Conservation (phyloP, 1,140 invertebrate species). For the Pinna nobilis region DNA sequence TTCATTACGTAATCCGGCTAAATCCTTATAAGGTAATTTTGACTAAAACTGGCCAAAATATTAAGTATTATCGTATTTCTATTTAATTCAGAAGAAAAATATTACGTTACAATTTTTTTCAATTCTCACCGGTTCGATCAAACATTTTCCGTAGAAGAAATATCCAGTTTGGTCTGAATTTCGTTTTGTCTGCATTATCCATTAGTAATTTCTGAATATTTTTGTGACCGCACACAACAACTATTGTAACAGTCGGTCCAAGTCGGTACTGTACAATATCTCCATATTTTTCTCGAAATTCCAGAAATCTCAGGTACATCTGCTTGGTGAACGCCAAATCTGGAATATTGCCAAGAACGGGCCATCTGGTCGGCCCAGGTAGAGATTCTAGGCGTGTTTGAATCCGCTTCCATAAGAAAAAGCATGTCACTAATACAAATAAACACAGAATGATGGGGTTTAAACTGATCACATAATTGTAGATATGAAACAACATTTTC, state of each 20-base stretch:
- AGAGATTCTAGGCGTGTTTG: slow-evolving; percentile 4
- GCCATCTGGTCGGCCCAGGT: slow-evolving; percentile 32
- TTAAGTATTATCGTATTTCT: no score
- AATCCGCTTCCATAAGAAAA: slow-evolving; percentile 6
- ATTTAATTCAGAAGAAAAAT: no score
- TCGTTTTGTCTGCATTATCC: slow-evolving; percentile 17
- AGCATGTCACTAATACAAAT: slow-evolving; percentile 10
- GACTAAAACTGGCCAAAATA: no score
- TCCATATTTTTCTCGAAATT: slow-evolving; percentile 32
- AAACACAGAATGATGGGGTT: slow-evolving; percentile 14
- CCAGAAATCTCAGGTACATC: slow-evolving; percentile 20
- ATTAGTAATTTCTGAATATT: slow-evolving; percentile 24
- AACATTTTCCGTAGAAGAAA: slow-evolving; percentile 33
- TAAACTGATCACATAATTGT: not conserved
- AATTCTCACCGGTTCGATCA: slow-evolving; percentile 30
- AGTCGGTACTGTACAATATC: slow-evolving; percentile 28
- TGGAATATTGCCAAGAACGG: slow-evolving; percentile 38
- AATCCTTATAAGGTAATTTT: no score
- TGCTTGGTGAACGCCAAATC: slow-evolving; percentile 13
- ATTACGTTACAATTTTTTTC: no score
- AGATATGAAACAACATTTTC: slow-evolving; percentile 14
- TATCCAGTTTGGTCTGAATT: slow-evolving; percentile 39
- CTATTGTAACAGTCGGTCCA: slow-evolving; percentile 26
- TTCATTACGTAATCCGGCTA: no score
- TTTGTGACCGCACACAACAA: slow-evolving; percentile 34